These are phyloP conservation scores for Bombus fervidus DNA, from an alignment of 1,140 invertebrate genomes.

Conservation along the genomic window DNA sequence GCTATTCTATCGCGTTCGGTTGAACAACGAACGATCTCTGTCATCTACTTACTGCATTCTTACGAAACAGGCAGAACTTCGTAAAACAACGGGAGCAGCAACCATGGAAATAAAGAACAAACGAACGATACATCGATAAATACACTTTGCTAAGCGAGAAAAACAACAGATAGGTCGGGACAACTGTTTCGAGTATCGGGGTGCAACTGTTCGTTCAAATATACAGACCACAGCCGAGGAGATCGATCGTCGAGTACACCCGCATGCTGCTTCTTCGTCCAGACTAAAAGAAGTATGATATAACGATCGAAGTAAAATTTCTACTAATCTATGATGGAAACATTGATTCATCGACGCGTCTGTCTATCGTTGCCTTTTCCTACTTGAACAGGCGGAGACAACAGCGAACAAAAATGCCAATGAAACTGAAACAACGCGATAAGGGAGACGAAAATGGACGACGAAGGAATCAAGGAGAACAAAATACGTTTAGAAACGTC, in stretches of 20 bases:
- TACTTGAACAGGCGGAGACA: not conserved
- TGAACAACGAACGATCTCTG: not conserved
- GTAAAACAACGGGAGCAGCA: not conserved
- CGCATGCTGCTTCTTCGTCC: slow-evolving; percentile 14
- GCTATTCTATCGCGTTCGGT: not conserved
- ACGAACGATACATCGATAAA: not conserved
- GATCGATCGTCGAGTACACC: slow-evolving; percentile 3
- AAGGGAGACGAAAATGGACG: not conserved
- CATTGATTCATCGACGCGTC: not conserved
- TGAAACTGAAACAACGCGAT: not conserved
- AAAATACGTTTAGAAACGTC: slow-evolving; percentile 23
- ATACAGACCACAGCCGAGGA: not conserved
- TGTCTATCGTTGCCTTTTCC: not conserved
- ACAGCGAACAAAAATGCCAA: not conserved
- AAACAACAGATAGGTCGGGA: not conserved
- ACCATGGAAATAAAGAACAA: not conserved
- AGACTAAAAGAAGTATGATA: not conserved
- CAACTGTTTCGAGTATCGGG: not conserved
- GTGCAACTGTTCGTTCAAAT: not conserved
- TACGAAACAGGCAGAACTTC: slow-evolving; percentile 2
- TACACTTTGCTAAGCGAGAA: not conserved
- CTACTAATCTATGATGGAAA: not conserved
- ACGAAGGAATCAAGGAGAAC: not conserved
- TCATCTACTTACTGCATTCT: slow-evolving; percentile 24
- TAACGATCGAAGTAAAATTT: not conserved